Conservation (phyloP, 2,797 vertebrate genomes). For the Rhincodon typus region DNA sequence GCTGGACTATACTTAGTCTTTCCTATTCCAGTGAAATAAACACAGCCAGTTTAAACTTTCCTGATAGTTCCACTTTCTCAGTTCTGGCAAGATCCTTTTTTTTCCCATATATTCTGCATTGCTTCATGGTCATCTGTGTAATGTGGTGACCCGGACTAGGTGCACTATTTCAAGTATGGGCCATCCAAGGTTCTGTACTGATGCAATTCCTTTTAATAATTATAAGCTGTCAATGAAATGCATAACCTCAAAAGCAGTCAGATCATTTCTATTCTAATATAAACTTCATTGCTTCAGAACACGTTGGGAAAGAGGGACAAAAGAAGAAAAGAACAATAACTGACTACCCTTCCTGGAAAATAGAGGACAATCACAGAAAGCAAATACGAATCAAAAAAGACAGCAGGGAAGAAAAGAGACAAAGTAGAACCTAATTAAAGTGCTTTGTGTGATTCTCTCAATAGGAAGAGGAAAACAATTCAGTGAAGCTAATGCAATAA, state of each 20-base stretch:
- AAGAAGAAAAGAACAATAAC: not conserved
- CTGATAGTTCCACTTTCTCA: not conserved
- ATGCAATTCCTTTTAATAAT: not conserved
- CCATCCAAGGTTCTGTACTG: not conserved
- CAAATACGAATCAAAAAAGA: conserved; percentile 36
- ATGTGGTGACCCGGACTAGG: not conserved
- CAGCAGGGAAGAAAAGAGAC: conserved; percentile 29
- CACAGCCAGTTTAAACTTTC: not conserved
- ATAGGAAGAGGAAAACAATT: conserved; percentile 35
- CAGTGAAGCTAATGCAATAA: conserved; percentile 28
- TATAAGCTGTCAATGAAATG: not conserved
- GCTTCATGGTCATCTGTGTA: not conserved
- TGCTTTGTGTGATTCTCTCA: conserved; percentile 28
- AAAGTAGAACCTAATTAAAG: conserved; percentile 33
- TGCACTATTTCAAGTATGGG: not conserved
- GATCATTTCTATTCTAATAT: not conserved
- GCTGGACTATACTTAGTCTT: not conserved
- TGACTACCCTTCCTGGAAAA: no score
- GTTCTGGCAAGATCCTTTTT: not conserved
- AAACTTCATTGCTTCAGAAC: not conserved
- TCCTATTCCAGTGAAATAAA: not conserved
- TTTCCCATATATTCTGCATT: not conserved
- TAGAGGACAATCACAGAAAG: conserved; percentile 22
- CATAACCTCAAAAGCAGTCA: not conserved
- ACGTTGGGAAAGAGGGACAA: not conserved